Evolutionary conservation across 2,113 vertebrate genomes (phyloP).

Genomic region (Caretta caretta): DNA sequence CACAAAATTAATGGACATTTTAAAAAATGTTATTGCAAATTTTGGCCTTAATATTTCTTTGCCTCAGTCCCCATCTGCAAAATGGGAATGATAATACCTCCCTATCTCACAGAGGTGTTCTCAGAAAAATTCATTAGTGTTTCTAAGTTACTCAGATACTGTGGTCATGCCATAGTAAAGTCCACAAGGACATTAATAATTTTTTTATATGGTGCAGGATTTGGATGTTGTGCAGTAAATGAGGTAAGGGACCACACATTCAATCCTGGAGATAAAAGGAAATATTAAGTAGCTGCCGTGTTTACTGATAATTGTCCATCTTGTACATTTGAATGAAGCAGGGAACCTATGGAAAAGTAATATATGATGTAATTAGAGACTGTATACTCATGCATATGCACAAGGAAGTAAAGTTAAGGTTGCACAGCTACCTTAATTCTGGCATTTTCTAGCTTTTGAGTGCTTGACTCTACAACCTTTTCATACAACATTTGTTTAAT

Average conservation of each 20-base stretch:
- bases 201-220: background rate
- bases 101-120: background rate
- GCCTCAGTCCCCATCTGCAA: background rate
- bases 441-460: background rate
- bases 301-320: background rate
- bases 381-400: no score
- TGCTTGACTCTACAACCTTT: background rate
- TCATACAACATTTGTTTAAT: background rate
- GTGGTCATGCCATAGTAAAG: background rate
- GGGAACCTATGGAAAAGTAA: background rate
- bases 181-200: background rate
- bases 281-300: background rate
- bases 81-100: background rate
- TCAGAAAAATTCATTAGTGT: background rate
- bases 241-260: background rate
- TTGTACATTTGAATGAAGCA: background rate
- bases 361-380: no score
- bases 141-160: background rate
- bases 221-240: background rate
- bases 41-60: background rate
- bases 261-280: constrained; percentile 2
- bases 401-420: background rate
- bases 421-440: background rate
- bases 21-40: background rate
- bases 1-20: background rate